These are phyloP conservation scores for Plecotus auritus DNA, from an alignment of 2,113 vertebrate species.

Conservation along the genomic window DNA sequence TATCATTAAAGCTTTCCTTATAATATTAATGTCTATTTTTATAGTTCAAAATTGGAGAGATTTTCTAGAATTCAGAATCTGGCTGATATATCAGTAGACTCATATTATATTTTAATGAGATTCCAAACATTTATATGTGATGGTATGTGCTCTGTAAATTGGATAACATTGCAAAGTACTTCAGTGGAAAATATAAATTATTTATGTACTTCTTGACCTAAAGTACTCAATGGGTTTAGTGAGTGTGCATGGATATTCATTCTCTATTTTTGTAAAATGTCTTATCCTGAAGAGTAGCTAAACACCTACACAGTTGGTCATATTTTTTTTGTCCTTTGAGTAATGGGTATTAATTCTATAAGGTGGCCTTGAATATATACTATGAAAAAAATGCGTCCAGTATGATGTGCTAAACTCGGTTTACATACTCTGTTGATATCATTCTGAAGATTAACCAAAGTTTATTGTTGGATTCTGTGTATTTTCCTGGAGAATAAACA, in stretches of 20 bases:
- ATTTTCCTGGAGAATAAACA: conserved; percentile 28
- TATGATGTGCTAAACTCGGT: neutral
- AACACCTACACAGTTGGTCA: neutral
- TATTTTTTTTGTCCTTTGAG: neutral
- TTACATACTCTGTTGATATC: neutral
- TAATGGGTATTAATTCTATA: neutral
- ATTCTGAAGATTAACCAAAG: neutral
- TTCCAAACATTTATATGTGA: neutral
- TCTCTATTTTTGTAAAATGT: neutral
- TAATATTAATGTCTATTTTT: neutral
- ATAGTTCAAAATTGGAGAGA: conserved; percentile 3
- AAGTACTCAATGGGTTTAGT: neutral
- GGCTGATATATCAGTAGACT: neutral
- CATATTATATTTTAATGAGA: conserved; percentile 35
- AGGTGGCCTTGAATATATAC: neutral
- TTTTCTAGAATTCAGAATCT: conserved; percentile 28
- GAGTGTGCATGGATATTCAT: neutral
- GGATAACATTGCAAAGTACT: neutral
- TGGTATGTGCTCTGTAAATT: conserved; percentile 5
- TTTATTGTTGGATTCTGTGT: conserved; percentile 43
- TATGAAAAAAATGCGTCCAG: neutral
- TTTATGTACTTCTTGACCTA: conserved; percentile 32
- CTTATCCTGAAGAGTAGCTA: neutral
- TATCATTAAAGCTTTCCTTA: neutral
- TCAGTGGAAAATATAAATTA: conserved; percentile 33